phyloP scores from a whole-genome alignment of 1,140 invertebrate genomes.

The Drosophila paulistorum region DNA sequence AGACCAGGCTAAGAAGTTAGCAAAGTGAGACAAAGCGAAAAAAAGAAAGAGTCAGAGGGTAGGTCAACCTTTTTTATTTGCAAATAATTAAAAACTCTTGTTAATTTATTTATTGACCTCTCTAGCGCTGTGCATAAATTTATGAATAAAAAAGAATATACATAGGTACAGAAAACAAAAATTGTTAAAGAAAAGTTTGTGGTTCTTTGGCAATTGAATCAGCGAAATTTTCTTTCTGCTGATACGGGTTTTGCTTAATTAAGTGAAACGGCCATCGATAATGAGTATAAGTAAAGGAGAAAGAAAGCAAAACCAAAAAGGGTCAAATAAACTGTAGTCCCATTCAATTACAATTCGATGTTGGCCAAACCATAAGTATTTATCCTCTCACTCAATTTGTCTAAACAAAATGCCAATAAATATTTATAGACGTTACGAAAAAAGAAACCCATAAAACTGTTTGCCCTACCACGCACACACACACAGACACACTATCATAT shows the following conservation, averaged over 20 bases:
- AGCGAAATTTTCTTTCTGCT: conserved; percentile 52
- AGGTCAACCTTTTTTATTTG: conserved; percentile 58
- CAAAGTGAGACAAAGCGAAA: too few species aligned
- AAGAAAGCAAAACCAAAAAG: conserved; percentile 5
- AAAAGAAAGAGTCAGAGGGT: conserved; percentile 1
- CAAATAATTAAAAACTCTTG: conserved; percentile 78
- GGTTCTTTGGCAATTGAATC: conserved; percentile 59
- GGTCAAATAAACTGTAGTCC: conserved; percentile 10
- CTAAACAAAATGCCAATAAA: conserved; percentile 62
- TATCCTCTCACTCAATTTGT: conserved; percentile 16
- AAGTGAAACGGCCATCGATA: conserved; percentile 45
- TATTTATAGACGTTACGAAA: conserved; percentile 60
- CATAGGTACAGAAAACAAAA: not conserved
- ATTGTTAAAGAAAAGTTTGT: conserved; percentile 32
- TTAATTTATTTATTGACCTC: conserved; percentile 72
- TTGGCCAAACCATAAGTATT: conserved; percentile 6
- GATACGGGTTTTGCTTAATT: conserved; percentile 70
- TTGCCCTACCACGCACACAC: conserved; percentile 17
- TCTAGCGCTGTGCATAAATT: conserved; percentile 7
- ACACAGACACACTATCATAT: conserved; percentile 18
- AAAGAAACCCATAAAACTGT: conserved; percentile 63
- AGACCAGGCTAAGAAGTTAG: not conserved
- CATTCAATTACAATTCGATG: conserved; percentile 7
- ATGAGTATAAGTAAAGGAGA: conserved; percentile 19
- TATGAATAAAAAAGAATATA: not conserved